These are phyloP conservation scores for Teleopsis dalmanni DNA, from an alignment of 1,140 invertebrate genomes.

Conservation along the genomic window DNA sequence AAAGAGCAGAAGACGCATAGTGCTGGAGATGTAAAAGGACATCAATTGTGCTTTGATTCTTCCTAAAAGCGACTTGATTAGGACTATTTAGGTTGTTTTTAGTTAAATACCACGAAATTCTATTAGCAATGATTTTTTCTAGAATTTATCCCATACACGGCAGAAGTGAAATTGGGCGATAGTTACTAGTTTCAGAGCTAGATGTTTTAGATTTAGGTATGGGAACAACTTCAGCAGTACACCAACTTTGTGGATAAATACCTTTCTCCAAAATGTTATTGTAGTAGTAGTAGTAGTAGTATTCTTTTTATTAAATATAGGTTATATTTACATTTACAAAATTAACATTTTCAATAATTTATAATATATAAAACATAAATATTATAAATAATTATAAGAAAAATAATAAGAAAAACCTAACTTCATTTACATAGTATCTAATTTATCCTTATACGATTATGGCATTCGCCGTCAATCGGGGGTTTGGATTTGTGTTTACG, in stretches of 20 bases:
- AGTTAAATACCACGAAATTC: not conserved
- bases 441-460: too few relatives aligned
- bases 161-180: constrained; percentile 1
- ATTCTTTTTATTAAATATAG: too few relatives aligned
- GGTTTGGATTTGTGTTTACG: too few relatives aligned
- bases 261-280: not conserved
- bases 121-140: constrained; percentile 2
- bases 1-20: not conserved
- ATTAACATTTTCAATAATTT: too few relatives aligned
- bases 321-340: too few relatives aligned
- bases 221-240: not conserved
- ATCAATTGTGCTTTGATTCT: not conserved
- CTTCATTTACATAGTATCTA: too few relatives aligned
- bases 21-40: constrained; percentile 1
- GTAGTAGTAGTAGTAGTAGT: too few relatives aligned
- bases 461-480: too few relatives aligned
- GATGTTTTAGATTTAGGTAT: not conserved
- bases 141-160: constrained; percentile 4
- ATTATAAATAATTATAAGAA: too few relatives aligned
- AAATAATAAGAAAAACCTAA: too few relatives aligned
- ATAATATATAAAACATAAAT: too few relatives aligned
- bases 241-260: not conserved
- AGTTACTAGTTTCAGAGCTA: not conserved
- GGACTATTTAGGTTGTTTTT: not conserved
- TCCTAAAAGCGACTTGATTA: constrained; percentile 8